Conservation (phyloP, 2,797 vertebrate species). For the Microctenopoma stevenorrisi region DNA sequence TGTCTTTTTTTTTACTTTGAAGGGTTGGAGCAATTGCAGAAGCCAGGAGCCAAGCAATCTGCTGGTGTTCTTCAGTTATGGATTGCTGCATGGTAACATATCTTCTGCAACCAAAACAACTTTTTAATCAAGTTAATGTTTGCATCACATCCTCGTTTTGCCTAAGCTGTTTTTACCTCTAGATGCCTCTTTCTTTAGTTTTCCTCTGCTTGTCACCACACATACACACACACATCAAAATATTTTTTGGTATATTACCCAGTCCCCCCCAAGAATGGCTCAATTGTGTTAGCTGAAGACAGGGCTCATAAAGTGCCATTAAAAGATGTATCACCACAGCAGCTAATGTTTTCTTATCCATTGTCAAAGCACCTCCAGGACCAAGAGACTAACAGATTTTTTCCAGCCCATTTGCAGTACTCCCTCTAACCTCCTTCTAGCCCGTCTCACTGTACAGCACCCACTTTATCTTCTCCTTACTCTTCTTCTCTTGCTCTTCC, state of each 20-base stretch:
- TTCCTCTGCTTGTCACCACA: conserved; percentile 20
- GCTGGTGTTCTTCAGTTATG: conserved; percentile 69
- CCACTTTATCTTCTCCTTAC: neutral
- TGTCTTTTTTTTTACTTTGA: conserved; percentile 36
- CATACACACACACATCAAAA: conserved; percentile 19
- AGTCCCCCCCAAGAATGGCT: conserved; percentile 43
- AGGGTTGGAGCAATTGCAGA: conserved; percentile 61
- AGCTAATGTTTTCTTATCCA: conserved; percentile 69
- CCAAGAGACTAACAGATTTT: conserved; percentile 61
- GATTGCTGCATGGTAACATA: conserved; percentile 58
- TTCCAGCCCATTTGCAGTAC: conserved; percentile 69
- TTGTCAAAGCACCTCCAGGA: conserved; percentile 59
- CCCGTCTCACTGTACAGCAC: neutral
- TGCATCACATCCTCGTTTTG: conserved; percentile 45
- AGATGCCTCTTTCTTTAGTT: conserved; percentile 11
- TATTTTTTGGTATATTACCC: conserved; percentile 55
- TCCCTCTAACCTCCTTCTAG: conserved; percentile 27
- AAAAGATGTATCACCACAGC: conserved; percentile 67
- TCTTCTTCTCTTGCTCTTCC: conserved; percentile 6
- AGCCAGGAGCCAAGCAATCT: conserved; percentile 72
- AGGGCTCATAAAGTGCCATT: conserved; percentile 62
- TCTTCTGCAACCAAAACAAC: conserved; percentile 60
- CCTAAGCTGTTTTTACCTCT: conserved; percentile 21
- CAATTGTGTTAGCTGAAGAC: conserved; percentile 68
- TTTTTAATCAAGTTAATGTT: conserved; percentile 66